Percentiles rank a stretch among this genome's conserved stretches.
phyloP scores from a whole-genome alignment of 2,797 vertebrate species.

The Netta rufina region DNA sequence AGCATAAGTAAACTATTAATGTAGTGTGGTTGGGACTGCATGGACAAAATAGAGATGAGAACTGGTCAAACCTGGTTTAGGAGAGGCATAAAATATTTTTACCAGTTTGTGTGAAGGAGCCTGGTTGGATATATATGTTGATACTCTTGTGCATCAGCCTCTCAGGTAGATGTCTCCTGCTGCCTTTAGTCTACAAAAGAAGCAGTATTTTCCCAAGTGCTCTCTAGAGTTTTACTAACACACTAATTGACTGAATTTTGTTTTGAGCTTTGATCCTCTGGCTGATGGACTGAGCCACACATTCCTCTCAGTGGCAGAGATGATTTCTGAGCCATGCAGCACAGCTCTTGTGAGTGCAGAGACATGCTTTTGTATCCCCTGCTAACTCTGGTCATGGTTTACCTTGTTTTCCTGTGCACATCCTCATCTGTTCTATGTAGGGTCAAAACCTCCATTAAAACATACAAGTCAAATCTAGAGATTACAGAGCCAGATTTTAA shows the following conservation, averaged over 20 bases:
- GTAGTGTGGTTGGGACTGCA: background rate
- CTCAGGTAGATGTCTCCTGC: background rate
- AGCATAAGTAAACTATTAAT: background rate
- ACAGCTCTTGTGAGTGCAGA: background rate
- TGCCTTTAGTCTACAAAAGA: background rate
- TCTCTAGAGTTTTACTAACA: background rate
- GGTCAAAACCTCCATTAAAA: background rate
- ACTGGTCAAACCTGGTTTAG: background rate
- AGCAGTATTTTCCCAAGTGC: background rate
- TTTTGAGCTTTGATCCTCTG: background rate
- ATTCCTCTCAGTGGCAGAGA: background rate
- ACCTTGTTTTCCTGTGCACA: background rate
- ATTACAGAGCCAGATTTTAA: slow-evolving; percentile 52
- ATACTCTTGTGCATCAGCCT: background rate
- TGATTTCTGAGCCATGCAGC: background rate
- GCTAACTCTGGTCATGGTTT: background rate
- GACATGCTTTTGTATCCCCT: background rate
- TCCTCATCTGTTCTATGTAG: background rate
- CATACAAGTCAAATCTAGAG: slow-evolving; percentile 36
- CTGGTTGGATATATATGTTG: background rate
- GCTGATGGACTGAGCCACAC: background rate
- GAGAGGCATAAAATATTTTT: background rate
- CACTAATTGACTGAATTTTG: background rate
- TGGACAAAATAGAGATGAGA: background rate
- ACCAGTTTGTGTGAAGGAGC: background rate